These are phyloP conservation scores for Accipiter virgatus DNA, from an alignment of 2,113 vertebrate species.

Conservation along the genomic window DNA sequence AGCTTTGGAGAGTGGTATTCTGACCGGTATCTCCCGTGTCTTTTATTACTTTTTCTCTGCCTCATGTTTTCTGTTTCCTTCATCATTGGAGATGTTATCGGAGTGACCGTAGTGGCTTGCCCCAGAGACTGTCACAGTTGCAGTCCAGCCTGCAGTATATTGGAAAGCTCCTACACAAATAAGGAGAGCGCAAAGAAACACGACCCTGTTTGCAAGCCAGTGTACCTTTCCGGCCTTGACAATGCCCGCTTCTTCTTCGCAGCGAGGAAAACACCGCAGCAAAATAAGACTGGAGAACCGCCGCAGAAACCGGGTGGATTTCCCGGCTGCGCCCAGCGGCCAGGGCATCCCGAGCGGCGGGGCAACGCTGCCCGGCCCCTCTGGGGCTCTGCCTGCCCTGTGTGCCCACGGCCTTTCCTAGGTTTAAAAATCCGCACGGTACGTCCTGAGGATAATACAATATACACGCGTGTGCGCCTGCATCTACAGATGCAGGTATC, in stretches of 20 bases:
- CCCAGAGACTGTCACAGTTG: neutral
- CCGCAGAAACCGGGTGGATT: neutral
- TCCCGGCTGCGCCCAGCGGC: neutral
- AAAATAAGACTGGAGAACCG: neutral
- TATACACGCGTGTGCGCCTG: neutral
- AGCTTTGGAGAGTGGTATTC: neutral
- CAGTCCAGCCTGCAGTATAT: neutral
- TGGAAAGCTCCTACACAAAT: neutral
- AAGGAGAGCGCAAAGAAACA: neutral
- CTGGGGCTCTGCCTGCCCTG: neutral
- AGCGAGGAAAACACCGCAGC: neutral
- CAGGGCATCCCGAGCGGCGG: rapidly evolving
- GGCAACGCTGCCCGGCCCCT: rapidly evolving
- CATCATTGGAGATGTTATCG: conserved; percentile 19
- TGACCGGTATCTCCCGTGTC: conserved; percentile 18
- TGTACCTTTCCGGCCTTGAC: neutral
- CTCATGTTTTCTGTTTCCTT: conserved; percentile 41
- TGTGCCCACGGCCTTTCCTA: neutral
- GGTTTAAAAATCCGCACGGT: neutral
- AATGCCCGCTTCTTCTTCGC: neutral
- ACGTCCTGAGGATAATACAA: neutral
- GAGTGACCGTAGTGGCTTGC: neutral
- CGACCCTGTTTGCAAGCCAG: rapidly evolving
- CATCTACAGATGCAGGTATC: neutral
- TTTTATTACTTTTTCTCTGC: conserved; percentile 48